phyloP scores from a whole-genome alignment of 2,113 vertebrate genomes.

The Saguinus midas region DNA sequence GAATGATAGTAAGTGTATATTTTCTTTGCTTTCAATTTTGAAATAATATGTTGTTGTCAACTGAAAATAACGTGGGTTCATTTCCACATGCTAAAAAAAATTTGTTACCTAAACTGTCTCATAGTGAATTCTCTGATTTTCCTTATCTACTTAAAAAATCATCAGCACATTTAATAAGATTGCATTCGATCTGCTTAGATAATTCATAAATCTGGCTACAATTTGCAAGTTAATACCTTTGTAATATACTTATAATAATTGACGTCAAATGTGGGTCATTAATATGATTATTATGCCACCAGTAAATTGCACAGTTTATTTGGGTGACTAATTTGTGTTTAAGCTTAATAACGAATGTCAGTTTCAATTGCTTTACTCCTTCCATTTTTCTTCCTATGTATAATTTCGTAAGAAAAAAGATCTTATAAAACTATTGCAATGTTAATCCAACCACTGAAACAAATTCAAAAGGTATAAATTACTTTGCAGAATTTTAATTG shows the following conservation, averaged over 20 bases:
- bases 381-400: neutral
- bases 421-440: neutral
- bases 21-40: neutral
- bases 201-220: constrained; percentile 27
- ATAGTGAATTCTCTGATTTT: constrained; percentile 16
- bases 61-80: neutral
- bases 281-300: neutral
- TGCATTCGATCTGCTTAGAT: constrained; percentile 4
- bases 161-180: constrained; percentile 53
- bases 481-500: neutral
- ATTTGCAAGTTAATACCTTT: constrained; percentile 24
- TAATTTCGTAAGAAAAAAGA: neutral
- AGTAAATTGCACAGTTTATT: neutral
- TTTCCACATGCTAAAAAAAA: neutral
- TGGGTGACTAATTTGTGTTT: neutral
- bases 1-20: neutral
- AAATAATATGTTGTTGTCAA: neutral
- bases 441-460: neutral
- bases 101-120: neutral
- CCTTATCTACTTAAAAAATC: neutral
- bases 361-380: neutral
- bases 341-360: neutral
- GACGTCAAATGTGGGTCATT: neutral
- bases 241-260: neutral
- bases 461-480: neutral